A percentile compares a stretch with the other conserved stretches of the same genome.
Evolutionary conservation across 2,113 vertebrate species (phyloP).

Genomic region (Tragulus kanchil): DNA sequence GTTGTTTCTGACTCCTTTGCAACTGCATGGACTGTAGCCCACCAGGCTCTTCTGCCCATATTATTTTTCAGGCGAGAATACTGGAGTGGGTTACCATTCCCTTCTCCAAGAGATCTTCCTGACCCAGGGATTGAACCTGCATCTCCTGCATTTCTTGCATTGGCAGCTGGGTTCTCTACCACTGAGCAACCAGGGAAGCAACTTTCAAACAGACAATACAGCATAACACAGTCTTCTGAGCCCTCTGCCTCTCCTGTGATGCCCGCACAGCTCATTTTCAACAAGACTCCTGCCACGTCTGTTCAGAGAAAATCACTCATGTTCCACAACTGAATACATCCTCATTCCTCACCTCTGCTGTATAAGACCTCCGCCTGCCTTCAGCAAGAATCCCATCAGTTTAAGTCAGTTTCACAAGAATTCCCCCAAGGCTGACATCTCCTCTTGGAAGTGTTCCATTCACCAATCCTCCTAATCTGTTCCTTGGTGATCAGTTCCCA

Average conservation of each 20-base stretch:
- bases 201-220: neutral
- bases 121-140: neutral
- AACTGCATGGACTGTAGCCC: neutral
- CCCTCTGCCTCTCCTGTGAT: no score
- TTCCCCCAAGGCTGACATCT: neutral
- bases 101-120: neutral
- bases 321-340: neutral
- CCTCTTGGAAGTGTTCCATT: neutral
- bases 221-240: neutral
- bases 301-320: neutral
- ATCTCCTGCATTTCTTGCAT: neutral
- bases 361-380: neutral
- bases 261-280: neutral
- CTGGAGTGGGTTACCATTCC: neutral
- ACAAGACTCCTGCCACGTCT: neutral
- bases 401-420: neutral
- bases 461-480: fast-evolving
- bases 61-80: neutral
- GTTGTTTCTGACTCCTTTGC: neutral
- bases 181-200: neutral
- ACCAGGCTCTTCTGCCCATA: neutral
- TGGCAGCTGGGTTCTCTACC: neutral
- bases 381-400: neutral
- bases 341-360: neutral
- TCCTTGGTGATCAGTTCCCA: neutral